Conservation (phyloP, 2,797 vertebrate genomes). For the Hemibagrus guttatus region DNA sequence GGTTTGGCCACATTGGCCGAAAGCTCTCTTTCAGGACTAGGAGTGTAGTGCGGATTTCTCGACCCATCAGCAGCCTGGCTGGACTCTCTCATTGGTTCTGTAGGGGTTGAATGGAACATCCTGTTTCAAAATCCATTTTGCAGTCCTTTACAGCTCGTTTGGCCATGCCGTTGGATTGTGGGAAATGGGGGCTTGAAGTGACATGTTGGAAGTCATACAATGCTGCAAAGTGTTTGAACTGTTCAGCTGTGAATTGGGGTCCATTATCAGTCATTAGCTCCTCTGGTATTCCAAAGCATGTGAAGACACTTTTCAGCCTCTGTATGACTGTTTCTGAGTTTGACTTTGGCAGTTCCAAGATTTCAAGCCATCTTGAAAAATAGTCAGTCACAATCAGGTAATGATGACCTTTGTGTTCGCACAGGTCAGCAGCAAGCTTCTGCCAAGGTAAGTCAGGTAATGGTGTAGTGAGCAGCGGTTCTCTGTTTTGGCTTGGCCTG, state of each 20-base stretch:
- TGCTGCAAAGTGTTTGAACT: not conserved
- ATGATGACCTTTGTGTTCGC: conserved; percentile 4
- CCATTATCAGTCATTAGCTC: conserved; percentile 36
- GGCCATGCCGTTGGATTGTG: conserved; percentile 31
- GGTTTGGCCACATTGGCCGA: not conserved
- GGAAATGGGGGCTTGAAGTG: conserved; percentile 33
- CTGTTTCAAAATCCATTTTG: no score
- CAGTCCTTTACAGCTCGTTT: not conserved
- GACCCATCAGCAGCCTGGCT: not conserved
- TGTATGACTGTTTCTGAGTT: no score
- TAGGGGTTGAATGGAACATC: conserved; percentile 27
- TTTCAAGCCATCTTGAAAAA: conserved; percentile 20
- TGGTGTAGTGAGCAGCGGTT: no score
- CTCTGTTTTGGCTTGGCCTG: no score
- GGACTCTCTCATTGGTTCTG: no score
- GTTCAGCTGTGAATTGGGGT: no score
- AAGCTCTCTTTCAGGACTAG: not conserved
- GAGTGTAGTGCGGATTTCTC: not conserved
- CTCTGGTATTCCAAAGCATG: conserved; percentile 3
- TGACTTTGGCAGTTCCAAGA: not conserved
- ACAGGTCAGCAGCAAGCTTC: conserved; percentile 1
- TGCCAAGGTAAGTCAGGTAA: no score
- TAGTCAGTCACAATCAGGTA: conserved; percentile 11
- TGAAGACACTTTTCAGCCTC: not conserved
- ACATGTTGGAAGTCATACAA: conserved; percentile 23